Evolutionary conservation across 1,140 invertebrate genomes (phyloP).

Genomic region (Camponotus vicinus): DNA sequence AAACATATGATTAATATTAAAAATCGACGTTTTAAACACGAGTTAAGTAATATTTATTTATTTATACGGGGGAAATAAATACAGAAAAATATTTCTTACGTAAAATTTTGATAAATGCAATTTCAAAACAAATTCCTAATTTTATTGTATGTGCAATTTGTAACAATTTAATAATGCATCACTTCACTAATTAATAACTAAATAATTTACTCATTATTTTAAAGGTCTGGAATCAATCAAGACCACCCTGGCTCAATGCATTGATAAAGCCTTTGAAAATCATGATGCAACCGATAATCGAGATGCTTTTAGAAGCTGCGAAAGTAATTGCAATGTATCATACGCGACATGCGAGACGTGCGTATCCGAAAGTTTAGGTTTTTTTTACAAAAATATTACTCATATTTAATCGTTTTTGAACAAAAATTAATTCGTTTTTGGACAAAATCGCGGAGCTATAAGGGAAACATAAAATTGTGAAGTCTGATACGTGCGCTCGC

Average conservation of each 20-base stretch:
- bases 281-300: slow-evolving; percentile 88
- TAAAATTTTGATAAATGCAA: neutral
- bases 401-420: neutral
- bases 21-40: too few species aligned
- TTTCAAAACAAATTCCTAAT: neutral
- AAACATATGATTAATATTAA: neutral
- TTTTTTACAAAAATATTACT: neutral
- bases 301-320: slow-evolving; percentile 89
- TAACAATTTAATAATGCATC: neutral
- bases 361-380: neutral
- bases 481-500: neutral
- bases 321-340: slow-evolving; percentile 70
- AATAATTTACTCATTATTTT: neutral
- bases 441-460: too few species aligned
- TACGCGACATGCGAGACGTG: neutral
- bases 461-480: neutral
- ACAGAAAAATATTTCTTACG: neutral
- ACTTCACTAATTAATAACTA: slow-evolving; percentile 11
- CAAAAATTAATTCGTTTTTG: too few species aligned
- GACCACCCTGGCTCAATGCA: slow-evolving; percentile 91
- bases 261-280: slow-evolving; percentile 88
- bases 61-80: neutral
- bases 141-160: neutral
- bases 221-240: slow-evolving; percentile 92
- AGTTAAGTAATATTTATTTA: too few species aligned